Conservation (phyloP, 2,888 invertebrate genomes). For the Dicycla oo region DNA sequence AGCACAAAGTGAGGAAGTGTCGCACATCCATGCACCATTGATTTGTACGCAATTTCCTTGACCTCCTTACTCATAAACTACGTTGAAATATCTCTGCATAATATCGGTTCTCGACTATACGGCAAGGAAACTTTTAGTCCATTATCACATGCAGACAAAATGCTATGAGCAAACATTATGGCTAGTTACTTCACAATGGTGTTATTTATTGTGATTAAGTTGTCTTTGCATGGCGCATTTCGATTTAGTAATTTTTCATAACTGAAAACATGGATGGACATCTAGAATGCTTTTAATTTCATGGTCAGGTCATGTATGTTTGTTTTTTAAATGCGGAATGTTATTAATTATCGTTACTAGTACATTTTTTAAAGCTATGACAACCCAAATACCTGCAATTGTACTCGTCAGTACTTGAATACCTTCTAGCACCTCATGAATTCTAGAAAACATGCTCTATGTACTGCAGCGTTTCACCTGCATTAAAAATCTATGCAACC, state of each 20-base stretch:
- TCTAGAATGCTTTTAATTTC: not conserved
- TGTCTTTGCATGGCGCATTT: not conserved
- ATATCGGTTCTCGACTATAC: constrained; percentile 26
- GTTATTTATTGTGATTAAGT: constrained; percentile 35
- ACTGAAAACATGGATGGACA: not conserved
- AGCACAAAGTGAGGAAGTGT: constrained; percentile 81
- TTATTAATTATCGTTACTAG: not conserved
- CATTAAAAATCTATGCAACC: too few species aligned
- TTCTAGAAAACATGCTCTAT: too few species aligned
- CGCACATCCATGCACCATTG: constrained; percentile 69
- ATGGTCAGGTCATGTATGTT: too few species aligned
- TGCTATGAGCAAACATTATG: constrained; percentile 19
- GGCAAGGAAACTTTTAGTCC: constrained; percentile 43
- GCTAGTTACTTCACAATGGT: constrained; percentile 1
- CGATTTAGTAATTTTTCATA: not conserved
- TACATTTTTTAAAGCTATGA: not conserved
- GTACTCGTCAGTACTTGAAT: not conserved
- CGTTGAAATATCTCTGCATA: constrained; percentile 41
- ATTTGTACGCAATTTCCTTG: constrained; percentile 64
- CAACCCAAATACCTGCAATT: not conserved
- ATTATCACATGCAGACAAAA: constrained; percentile 48
- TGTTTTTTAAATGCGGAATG: not conserved
- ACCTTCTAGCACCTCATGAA: not conserved
- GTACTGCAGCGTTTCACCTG: too few species aligned
- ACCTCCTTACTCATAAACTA: constrained; percentile 53